Base-by-base conservation (phyloP, 2,113 vertebrate species). In the Coptodon bakossiorum region DNA sequence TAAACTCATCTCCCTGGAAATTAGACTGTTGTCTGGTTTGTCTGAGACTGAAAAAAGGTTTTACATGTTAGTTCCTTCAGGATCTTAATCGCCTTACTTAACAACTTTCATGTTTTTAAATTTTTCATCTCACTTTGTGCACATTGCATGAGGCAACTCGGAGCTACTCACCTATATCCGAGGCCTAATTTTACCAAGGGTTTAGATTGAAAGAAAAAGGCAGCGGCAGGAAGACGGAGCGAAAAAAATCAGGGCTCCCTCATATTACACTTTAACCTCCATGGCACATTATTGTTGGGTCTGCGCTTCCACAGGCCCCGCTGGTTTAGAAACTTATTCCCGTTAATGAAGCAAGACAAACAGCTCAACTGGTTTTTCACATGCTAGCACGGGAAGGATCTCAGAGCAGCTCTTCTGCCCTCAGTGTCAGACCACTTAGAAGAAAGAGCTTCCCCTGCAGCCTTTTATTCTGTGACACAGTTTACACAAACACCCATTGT, bases 1-100 rank as follows among this genome's bases (percentile, higher is more conserved):
- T 84, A 29, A 88, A 90, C 61, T 88, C 90, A 80, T 88, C 90
- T 87, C 54, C 59, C 57, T 86, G 38, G 80, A 92, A 94, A 91
- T 91, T 63, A 88, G 43, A 92, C 88, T 86, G 80, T 90, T 83
- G 90, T 94, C 86, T 92, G 71, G 71, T 50, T 50, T 76, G 71
- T 76, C 71, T 85, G 56, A 52, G 54, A 68, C 76, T 63, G 61
- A 93, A 82, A 85, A 73, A 80, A 79, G 86, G 88, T 85, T 87
- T 79, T 38, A 11, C 83, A 83, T 78, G 68, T 83, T 79, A 82
- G 9, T 79, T 91, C 79, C 82, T 87, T 68, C n/a, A 48, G 66
- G 57, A 90, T 91, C 82, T 81, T 73, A 81, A 88, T 80, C 78
- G 68, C 80, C 79, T 86, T 40, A 73, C 71, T 90, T 73, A 87